Base-by-base conservation (phyloP, 2,797 vertebrate species). In the Hyperoplus immaculatus region DNA sequence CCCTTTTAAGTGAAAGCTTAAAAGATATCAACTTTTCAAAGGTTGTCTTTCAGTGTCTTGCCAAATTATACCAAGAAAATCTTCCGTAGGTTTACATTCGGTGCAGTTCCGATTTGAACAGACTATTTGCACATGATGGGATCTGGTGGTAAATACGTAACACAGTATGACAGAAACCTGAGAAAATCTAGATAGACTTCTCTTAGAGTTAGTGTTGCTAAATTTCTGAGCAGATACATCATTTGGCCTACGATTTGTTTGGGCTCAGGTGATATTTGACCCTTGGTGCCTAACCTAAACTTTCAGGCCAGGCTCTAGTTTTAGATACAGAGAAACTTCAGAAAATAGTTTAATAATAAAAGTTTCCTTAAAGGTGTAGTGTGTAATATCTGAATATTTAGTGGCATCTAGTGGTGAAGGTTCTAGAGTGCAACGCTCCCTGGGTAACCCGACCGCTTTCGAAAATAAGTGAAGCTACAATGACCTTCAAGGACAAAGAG, bases 181-280 rank as follows among this genome's bases (percentile, higher is more conserved):
- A 70, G 11, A 29, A 38, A 59, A 66, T 29, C 8, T 38, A 42
- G 60, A 49, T 16, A 49, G 4, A 18, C 38, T 29, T 6, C 3
- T 2, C 13, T 16, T n/a, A 38, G 6, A 47, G 66, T 47, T 51
- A 55, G 2, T 3, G 0, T 18, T 13, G 13, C 8, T 59, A 5
- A 65, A 69, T 69, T 41, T 67, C 18, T 46, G 45, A 61, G 3
- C 2, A 10, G 36, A 42, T 14, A 56, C 12, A 46, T 49, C 5
- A 43, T 57, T 69, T 67, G 11, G n/a, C 39, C 5, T 73, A 4
- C 29, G 7, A 70, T 29, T 64, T 5, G 14, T 76, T 70, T 65
- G 12, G 39, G 38, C 29, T 73, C 60, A 54, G 49, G 45, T 43
- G 46, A 43, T 53, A 12, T 53, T 65, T 50, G 43, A 36, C 18